Evolutionary conservation across 2,888 invertebrate species (phyloP).

Genomic region (Timema podura): DNA sequence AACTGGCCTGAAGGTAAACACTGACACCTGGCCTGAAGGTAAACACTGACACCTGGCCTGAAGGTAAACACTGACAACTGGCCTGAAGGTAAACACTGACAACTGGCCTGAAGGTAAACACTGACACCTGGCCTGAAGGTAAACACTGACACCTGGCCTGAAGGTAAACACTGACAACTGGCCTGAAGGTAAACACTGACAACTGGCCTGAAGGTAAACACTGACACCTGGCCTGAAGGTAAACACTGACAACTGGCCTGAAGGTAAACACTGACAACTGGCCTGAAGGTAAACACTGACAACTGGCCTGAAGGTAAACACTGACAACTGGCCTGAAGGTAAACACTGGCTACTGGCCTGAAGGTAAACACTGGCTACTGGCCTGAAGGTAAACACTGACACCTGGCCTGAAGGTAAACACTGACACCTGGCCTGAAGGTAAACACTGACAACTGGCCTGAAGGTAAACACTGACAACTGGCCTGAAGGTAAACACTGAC

Average conservation of each 20-base stretch:
- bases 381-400: too few species aligned
- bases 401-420: too few species aligned
- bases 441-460: slow-evolving; percentile 38
- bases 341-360: slow-evolving; percentile 96
- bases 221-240: too few species aligned
- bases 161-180: too few species aligned
- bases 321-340: background rate
- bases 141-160: too few species aligned
- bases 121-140: background rate
- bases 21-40: background rate
- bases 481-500: slow-evolving; percentile 80
- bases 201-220: background rate
- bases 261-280: slow-evolving; percentile 61
- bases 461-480: slow-evolving; percentile 78
- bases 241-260: slow-evolving; percentile 99
- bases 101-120: slow-evolving; percentile 96
- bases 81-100: slow-evolving; percentile 55
- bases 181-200: slow-evolving; percentile 80
- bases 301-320: slow-evolving; percentile 96
- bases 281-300: slow-evolving; percentile 55
- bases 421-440: slow-evolving; percentile 99
- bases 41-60: slow-evolving; percentile 97
- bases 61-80: slow-evolving; percentile 61
- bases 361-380: slow-evolving; percentile 61
- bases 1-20: slow-evolving; percentile 96